Base-by-base conservation (phyloP, 2,113 vertebrate genomes). In the Panthera tigris region DNA sequence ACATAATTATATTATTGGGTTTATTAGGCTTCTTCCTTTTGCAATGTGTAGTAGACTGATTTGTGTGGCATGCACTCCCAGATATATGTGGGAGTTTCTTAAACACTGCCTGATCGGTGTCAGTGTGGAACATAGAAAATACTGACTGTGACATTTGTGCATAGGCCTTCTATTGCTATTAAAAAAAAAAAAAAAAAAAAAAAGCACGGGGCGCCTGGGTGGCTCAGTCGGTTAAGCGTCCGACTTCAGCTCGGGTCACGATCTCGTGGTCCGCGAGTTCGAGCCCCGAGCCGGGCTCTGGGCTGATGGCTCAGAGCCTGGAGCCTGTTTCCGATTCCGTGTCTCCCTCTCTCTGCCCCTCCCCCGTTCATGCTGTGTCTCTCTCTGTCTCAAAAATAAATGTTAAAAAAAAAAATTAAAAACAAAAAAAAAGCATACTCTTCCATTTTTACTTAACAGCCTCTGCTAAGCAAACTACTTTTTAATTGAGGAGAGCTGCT, bases 1-100 rank as follows among this genome's bases (percentile, higher is more conserved):
- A 45, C 13, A 80, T 39, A 92, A 83, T 82, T 94, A 14, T 69
- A 79, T 45, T 48, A 5, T 21, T 63, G 36, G 27, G 23, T 87
- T 45, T 91, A 48, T 96, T 92, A 45, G 23, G 57, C 31, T 86
- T 92, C 45, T 18, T 78, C 14, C 3, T 94, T 96, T 81, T 85
- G 68, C 36, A 79, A 12, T 16, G 25, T 45, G 1, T 71, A n/a
- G 3, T 18, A 92, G 52, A 61, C 23, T 66, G 73, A 69, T 41
- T 66, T 36, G 33, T 69, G 4, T 12, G 39, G 7, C n/a, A 39
- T 5, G 76, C 21, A 78, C 61, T 23, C 48, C 33, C 15, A 33
- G 48, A n/a, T 39, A 48, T 1, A 3, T 9, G 2, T 23, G 11
- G 45, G 36, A 33, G 16, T 23, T 68, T 29, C 92, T 74, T 33